Base-by-base conservation (phyloP, 92 coral and sea anemone species). In the Chrysogorgia sp. region DNA sequence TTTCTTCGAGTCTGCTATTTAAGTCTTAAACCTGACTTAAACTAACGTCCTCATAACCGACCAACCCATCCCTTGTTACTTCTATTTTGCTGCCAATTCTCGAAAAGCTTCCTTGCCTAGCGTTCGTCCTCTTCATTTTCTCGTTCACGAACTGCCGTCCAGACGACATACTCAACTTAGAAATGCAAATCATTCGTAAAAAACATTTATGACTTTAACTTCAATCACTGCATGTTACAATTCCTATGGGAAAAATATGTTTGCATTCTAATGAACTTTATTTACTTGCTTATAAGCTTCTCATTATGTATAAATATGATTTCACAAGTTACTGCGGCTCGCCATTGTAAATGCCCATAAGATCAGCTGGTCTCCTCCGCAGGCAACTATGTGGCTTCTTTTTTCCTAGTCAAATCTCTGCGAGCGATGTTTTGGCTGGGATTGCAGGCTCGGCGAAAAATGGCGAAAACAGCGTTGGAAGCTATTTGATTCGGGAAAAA, bases 101-200 rank as follows among this genome's bases (percentile, higher is more conserved):
- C 41, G 56, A 86, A 81, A 40, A 75, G 72, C n/a, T 81, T 86
- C 64, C 82, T 71, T 40, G 83, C 86, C 86, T 75, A 47, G n/a
- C 53, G 53, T 47, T 6, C 53, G 7, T 47, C 53, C 53, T 7
- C 53, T 47, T 53, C 67, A 80, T 56, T 58, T 64, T 63, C 64
- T 63, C 75, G 83, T 26, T 53, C 20, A 0, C 59, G 75, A 47
- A 47, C 7, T 4, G 5, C 12, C 12, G 43, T 4, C 43, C 5
- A 37, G 43, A 37, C 53, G 53, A 47, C 53, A 47, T 47, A 15
- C 53, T 47, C 53, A 47, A 47, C 53, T 47, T 15, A 12, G 14
- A 47, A 47, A 47, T 47, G n/a, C 53, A 47, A 47, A 47, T 47
- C 7, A 47, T 47, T 47, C 53, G n/a, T 6, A 7, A 47, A 47